phyloP scores from a whole-genome alignment of 2,113 vertebrate genomes.

The Myotis brandtii region DNA sequence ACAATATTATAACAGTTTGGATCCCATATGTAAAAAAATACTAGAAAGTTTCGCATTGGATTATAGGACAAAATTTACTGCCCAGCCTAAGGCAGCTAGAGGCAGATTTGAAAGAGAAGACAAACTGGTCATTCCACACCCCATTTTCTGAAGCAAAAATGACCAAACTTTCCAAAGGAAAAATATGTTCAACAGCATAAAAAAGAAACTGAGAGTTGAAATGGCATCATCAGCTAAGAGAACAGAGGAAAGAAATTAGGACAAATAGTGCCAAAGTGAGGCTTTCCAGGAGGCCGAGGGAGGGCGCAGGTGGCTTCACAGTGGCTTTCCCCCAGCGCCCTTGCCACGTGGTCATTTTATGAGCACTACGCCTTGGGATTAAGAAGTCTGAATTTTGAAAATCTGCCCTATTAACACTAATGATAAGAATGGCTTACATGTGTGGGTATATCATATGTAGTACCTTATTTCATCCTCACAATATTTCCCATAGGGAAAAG shows the following conservation, averaged over 20 bases:
- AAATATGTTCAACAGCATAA: neutral
- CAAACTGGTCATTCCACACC: neutral
- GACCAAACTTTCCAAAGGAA: neutral
- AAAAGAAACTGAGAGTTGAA: neutral
- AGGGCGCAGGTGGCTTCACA: fast-evolving
- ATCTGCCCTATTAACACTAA: neutral
- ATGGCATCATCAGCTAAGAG: neutral
- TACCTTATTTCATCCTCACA: neutral
- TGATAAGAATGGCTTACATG: neutral
- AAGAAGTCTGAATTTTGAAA: neutral
- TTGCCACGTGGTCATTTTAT: fast-evolving
- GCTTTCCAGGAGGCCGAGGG: neutral
- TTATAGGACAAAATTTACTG: neutral
- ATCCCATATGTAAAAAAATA: neutral
- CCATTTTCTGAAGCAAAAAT: neutral
- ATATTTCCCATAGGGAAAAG: neutral
- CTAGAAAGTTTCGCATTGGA: neutral
- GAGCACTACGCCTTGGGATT: neutral
- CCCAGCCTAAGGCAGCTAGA: neutral
- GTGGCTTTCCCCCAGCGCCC: too few species aligned
- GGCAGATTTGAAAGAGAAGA: neutral
- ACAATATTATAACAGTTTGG: neutral
- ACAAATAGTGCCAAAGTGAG: fast-evolving
- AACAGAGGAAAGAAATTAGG: neutral
- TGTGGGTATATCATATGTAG: fast-evolving